phyloP scores from a whole-genome alignment of 2,797 vertebrate genomes.

The Fundulus diaphanus region DNA sequence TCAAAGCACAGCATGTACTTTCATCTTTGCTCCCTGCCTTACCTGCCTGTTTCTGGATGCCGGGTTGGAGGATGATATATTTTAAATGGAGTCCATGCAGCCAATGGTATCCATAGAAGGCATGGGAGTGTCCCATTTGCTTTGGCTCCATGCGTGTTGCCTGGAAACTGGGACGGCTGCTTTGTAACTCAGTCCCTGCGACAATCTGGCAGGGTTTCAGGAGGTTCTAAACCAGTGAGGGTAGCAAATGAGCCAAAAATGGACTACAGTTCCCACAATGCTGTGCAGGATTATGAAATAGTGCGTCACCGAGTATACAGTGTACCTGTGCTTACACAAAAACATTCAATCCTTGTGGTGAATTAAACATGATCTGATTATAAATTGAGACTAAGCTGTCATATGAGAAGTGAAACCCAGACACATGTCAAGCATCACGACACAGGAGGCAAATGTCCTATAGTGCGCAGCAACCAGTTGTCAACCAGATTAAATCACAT shows the following conservation, averaged over 20 bases:
- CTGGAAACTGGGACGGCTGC: conserved; percentile 68
- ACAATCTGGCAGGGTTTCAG: conserved; percentile 55
- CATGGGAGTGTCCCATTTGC: conserved; percentile 31
- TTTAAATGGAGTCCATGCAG: conserved; percentile 25
- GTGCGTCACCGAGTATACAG: background rate
- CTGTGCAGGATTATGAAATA: conserved; percentile 41
- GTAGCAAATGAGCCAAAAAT: conserved; percentile 41
- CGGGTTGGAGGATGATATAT: conserved; percentile 18
- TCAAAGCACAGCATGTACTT: conserved; percentile 58
- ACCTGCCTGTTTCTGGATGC: conserved; percentile 38
- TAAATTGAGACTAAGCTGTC: background rate
- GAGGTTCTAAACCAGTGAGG: conserved; percentile 18
- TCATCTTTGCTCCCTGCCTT: conserved; percentile 54
- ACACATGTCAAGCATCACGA: conserved; percentile 28
- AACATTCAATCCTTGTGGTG: background rate
- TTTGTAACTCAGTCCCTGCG: conserved; percentile 53
- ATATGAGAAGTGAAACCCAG: conserved; percentile 7
- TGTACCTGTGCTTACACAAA: background rate
- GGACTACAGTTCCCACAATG: conserved; percentile 65
- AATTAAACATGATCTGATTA: background rate
- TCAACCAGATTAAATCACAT: conserved; percentile 48
- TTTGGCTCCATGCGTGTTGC: conserved; percentile 63
- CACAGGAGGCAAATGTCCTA: conserved; percentile 18
- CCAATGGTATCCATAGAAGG: conserved; percentile 54
- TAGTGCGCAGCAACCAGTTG: conserved; percentile 31